A percentile compares a stretch with the other conserved stretches of the same genome.
Conservation (phyloP, 2,797 vertebrate genomes). For the Masticophis lateralis region DNA sequence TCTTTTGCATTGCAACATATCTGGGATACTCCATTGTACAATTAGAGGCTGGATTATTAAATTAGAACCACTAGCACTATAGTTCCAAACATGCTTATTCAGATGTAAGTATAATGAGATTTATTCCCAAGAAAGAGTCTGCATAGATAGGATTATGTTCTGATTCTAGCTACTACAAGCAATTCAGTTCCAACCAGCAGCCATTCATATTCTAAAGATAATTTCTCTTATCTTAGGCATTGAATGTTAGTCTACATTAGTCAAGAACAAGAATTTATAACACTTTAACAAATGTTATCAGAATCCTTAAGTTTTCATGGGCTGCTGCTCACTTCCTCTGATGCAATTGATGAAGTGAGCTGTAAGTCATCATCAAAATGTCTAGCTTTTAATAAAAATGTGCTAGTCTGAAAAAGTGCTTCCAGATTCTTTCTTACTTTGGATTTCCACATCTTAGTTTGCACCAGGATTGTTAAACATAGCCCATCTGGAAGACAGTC, state of each 20-base stretch:
- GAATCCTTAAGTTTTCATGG: background rate
- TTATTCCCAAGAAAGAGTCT: background rate
- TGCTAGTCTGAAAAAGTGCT: background rate
- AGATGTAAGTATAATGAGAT: background rate
- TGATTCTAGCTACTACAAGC: background rate
- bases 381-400: background rate
- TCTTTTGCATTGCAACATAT: constrained; percentile 40
- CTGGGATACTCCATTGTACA: constrained; percentile 44
- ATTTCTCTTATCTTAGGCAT: background rate
- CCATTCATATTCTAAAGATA: background rate
- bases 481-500: background rate
- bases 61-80: background rate
- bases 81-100: constrained; percentile 10
- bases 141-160: background rate
- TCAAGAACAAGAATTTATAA: background rate
- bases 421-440: background rate
- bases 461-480: background rate
- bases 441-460: background rate
- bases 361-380: background rate
- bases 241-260: background rate
- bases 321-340: background rate
- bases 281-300: background rate
- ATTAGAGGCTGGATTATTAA: constrained; percentile 2
- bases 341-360: background rate
- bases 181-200: background rate